These are phyloP conservation scores for Alcis repandata DNA, from an alignment of 2,888 invertebrate species.

Conservation along the genomic window DNA sequence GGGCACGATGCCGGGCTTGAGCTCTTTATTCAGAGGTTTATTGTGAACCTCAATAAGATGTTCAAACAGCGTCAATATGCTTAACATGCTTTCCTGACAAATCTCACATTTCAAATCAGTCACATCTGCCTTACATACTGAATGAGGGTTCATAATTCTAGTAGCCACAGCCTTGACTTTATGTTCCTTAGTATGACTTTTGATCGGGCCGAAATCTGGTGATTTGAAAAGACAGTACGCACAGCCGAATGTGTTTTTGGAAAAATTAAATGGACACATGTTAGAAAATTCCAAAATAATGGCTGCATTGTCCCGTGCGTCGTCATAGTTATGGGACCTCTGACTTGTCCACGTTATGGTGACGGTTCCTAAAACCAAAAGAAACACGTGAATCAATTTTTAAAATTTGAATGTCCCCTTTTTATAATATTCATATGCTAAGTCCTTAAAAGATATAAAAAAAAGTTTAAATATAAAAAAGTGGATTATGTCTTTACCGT, in stretches of 20 bases:
- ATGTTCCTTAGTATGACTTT: constrained; percentile 11
- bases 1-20: constrained; percentile 68
- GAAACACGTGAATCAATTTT: constrained; percentile 43
- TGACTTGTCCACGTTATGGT: background rate
- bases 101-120: constrained; percentile 67
- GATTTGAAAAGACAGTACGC: constrained; percentile 68
- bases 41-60: constrained; percentile 65
- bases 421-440: background rate
- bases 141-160: background rate
- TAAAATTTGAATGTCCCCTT: background rate
- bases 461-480: too few species aligned
- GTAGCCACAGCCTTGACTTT: background rate
- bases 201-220: constrained; percentile 61
- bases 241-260: constrained; percentile 66
- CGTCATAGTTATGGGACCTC: constrained; percentile 6
- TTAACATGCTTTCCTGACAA: constrained; percentile 56
- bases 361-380: constrained; percentile 31
- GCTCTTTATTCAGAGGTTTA: constrained; percentile 59
- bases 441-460: too few species aligned
- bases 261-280: constrained; percentile 29
- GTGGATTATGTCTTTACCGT: too few species aligned
- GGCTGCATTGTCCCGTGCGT: constrained; percentile 18
- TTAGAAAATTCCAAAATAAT: constrained; percentile 18
- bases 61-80: constrained; percentile 61
- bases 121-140: constrained; percentile 67